Evolutionary conservation across 2,113 vertebrate genomes (phyloP).

Genomic region (Tympanuchus pallidicinctus): DNA sequence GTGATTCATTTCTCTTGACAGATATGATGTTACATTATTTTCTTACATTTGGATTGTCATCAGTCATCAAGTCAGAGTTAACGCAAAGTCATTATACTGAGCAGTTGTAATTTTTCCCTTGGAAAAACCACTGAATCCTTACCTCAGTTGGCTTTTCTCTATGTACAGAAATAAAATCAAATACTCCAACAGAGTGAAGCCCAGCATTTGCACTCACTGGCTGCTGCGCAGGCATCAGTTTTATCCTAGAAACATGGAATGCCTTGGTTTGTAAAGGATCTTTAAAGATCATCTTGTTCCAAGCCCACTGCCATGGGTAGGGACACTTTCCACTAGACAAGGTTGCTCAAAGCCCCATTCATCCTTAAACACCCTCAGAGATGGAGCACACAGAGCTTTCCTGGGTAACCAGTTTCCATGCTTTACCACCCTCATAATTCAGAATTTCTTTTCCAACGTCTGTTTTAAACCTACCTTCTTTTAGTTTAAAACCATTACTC

Average conservation of each 20-base stretch:
- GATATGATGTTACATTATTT: not conserved
- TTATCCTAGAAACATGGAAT: not conserved
- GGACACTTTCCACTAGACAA: not conserved
- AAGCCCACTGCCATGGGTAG: not conserved
- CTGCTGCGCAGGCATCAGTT: not conserved
- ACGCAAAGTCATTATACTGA: slow-evolving; percentile 16
- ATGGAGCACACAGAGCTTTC: not conserved
- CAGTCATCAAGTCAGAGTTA: slow-evolving; percentile 29
- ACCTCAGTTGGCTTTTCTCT: not conserved
- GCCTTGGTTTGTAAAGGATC: not conserved
- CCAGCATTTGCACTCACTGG: not conserved
- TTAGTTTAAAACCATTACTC: not conserved
- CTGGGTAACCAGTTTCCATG: not conserved
- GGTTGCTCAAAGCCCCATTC: not conserved
- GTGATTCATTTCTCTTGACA: not conserved
- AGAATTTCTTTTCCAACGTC: not conserved
- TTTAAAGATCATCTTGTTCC: not conserved
- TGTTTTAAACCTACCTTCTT: not conserved
- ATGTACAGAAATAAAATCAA: not conserved
- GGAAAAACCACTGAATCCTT: not conserved
- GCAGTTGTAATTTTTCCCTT: not conserved
- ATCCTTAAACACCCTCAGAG: not conserved
- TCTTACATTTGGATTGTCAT: slow-evolving; percentile 43
- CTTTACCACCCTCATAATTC: not conserved
- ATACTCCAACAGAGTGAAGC: not conserved